These are phyloP conservation scores for Diplodus puntazzo DNA, from an alignment of 2,797 vertebrate genomes.

Conservation along the genomic window DNA sequence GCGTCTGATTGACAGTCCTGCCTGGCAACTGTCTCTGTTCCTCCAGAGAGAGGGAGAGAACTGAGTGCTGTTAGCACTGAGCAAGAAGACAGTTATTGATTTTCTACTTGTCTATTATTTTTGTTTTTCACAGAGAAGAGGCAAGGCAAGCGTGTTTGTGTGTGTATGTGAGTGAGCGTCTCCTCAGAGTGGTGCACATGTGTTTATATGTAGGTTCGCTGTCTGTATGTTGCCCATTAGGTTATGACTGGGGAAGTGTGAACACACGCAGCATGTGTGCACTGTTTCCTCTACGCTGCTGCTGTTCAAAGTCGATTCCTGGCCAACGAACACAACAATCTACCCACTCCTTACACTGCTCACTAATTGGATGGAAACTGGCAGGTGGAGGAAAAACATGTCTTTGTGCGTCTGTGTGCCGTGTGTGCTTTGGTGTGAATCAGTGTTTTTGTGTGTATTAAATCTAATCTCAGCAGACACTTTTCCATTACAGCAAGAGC, in stretches of 20 bases:
- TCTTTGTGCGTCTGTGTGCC: conserved; percentile 44
- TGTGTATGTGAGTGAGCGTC: not conserved
- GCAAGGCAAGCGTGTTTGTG: conserved; percentile 31
- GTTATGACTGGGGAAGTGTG: conserved; percentile 48
- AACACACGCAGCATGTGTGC: conserved; percentile 31
- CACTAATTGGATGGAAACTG: conserved; percentile 74
- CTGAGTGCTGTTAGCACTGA: conserved; percentile 74
- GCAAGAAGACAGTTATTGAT: conserved; percentile 79
- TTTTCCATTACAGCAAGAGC: conserved; percentile 23
- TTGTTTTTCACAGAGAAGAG: conserved; percentile 74
- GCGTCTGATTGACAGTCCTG: conserved; percentile 71
- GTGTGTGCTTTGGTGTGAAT: conserved; percentile 17
- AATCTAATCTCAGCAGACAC: conserved; percentile 31
- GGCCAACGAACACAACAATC: conserved; percentile 52
- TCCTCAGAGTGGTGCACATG: conserved; percentile 42
- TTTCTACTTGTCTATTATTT: conserved; percentile 81
- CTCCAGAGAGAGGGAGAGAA: conserved; percentile 59
- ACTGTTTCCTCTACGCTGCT: conserved; percentile 38
- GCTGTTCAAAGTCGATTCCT: conserved; percentile 53
- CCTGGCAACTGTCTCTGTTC: conserved; percentile 67
- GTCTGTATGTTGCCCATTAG: conserved; percentile 61
- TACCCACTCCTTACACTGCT: conserved; percentile 47
- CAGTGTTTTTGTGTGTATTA: conserved; percentile 21
- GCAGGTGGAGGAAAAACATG: conserved; percentile 59
- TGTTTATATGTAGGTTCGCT: conserved; percentile 41